Evolutionary conservation across 2,113 vertebrate genomes (phyloP).

Genomic region (Myiozetetes cayanensis): DNA sequence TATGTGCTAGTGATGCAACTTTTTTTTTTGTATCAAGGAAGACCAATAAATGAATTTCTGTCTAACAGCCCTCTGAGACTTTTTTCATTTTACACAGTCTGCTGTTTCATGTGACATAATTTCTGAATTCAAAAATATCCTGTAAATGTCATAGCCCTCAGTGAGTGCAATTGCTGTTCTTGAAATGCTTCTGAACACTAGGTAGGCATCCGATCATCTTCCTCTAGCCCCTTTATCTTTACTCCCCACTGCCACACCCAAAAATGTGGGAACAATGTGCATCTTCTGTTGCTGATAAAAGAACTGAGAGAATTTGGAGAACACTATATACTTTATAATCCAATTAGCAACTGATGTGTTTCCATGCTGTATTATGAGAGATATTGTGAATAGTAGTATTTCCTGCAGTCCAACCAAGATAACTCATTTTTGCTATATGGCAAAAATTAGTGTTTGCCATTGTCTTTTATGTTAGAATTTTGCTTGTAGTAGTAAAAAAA

Average conservation of each 20-base stretch:
- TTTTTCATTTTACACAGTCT: background rate
- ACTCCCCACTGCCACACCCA: accelerated
- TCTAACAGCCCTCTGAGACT: background rate
- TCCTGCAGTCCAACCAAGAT: background rate
- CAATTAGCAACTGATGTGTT: background rate
- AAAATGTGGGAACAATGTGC: background rate
- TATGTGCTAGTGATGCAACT: background rate
- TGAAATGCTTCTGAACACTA: background rate
- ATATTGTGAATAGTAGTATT: background rate
- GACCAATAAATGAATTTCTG: background rate
- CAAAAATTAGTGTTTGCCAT: background rate
- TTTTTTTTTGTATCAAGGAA: background rate
- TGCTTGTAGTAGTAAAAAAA: background rate
- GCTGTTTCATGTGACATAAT: background rate
- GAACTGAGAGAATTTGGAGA: background rate
- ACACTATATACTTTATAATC: background rate
- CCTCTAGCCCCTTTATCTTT: background rate
- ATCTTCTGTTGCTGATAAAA: background rate
- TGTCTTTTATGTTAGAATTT: background rate
- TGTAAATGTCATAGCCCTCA: background rate
- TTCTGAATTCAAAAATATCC: background rate
- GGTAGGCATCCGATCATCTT: background rate
- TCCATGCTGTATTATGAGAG: background rate
- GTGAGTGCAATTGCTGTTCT: background rate
- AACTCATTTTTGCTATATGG: background rate